Base-by-base conservation (phyloP, 1,140 invertebrate species). In the Scylla paramamosain region DNA sequence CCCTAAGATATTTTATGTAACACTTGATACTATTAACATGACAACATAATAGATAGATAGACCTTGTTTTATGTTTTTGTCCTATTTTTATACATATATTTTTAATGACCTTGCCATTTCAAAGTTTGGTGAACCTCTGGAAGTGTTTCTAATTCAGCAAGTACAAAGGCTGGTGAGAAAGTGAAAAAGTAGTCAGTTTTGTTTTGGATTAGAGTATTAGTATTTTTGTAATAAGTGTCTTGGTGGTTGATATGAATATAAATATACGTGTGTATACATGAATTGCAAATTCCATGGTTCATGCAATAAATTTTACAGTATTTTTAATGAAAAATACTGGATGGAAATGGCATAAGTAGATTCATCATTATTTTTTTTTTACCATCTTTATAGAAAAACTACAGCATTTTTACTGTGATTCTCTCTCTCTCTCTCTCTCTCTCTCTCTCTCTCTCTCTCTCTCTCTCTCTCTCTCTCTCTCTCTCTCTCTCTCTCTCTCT, bases 151-250 rank as follows among this genome's bases (percentile, higher is more conserved):
- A 94, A 46, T 82, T 89, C 91, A 82, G 88, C 93, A 94, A 94
- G 93, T 94, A 94, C 93, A 94, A 94, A 89, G 93, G 88, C 46
- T 94, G 59, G 77, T 94, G 31, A 90, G 84, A 91, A 91, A 45
- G 67, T 20, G 12, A 46, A 25, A 12, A 91, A 39, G 31, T 25
- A 91, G 28, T 88, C 16, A 48, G 20, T 59, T 86, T 48, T 86
- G 82, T 77, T 77, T 84, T 25, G 7, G 84, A 48, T 86, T 52
- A 84, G 59, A 87, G 59, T 48, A 93, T 93, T 93, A 93, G 93
- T 94, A 94, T 94, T 94, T 94, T 94, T 94, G 67, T 94, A 94
- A 94, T 91, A 14, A 88, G 39, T 93, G 92, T 46, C 82, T 59
- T 87, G 20, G 45, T 84, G 29, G 32, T 77, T 82, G n/a, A 31